Base-by-base conservation (phyloP, 2,888 invertebrate species). In the Nomada flava region DNA sequence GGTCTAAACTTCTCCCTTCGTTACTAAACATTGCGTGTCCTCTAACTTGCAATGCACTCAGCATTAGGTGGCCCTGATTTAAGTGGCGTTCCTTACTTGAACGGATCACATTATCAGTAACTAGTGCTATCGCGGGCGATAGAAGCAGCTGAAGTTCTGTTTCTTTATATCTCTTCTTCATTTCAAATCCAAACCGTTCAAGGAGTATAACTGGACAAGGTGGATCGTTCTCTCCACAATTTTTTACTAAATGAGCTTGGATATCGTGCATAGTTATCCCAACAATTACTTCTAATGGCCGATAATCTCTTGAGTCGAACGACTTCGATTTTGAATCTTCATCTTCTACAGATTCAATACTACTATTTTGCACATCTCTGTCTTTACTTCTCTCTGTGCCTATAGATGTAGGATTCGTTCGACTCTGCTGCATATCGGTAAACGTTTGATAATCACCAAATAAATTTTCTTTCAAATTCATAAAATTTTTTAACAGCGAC, bases 11-110 rank as follows among this genome's bases (percentile, higher is more conserved):
- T 83, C 98, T 95, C 73, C 98, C 98, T 75, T 98, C 96, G 91
- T 98, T 98, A 88, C 99, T 99, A 92, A 99, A 99, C 96, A 98
- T 98, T 0, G 98, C 98, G 93, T 99, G 98, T 0, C 99, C 99
- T 88, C 99, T 96, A 78, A 98, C 95, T 93, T 98, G 98, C 64
- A 98, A 95, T 0, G 98, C 97, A 1, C 98, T 98, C 5, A 98
- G 94, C 95, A 98, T 96, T 76, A 98, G 93, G 92, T 98, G 97
- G 0, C 98, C 98, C 94, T 98, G 97, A 91, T 96, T 96, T 53
- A 98, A 95, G 93, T 97, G 96, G 85, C 95, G 95, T 83, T 97
- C 96, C 83, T 95, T 95, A 82, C 95, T 95, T 0, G 97, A 94
- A 59, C 97, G 95, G 62, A 96, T 95, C 11, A 96, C 94, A 87